Conservation (phyloP, 1,140 invertebrate species). For the Colletes gigas region DNA sequence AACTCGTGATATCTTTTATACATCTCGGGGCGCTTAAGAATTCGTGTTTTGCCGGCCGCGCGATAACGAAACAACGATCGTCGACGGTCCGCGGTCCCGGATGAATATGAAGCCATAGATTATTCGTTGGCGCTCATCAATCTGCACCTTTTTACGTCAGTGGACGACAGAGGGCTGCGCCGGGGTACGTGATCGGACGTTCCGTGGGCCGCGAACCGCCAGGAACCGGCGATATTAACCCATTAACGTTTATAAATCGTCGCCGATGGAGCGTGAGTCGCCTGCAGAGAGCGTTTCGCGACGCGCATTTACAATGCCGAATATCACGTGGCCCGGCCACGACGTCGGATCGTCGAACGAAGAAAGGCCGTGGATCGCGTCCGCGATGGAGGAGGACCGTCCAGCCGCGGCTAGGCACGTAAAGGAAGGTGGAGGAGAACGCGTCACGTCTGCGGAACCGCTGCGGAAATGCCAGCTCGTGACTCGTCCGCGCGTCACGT, state of each 20-base stretch:
- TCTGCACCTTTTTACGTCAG: constrained; percentile 44
- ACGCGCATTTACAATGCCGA: constrained; percentile 69
- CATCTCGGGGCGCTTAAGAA: constrained; percentile 28
- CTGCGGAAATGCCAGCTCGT: constrained; percentile 74
- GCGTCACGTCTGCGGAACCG: constrained; percentile 75
- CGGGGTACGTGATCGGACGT: constrained; percentile 35
- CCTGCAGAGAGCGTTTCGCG: constrained; percentile 62
- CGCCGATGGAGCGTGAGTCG: constrained; percentile 66
- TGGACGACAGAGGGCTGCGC: not conserved
- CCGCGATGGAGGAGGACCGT: constrained; percentile 29
- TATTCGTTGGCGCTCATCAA: constrained; percentile 49
- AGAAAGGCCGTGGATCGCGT: not conserved
- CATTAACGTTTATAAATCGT: constrained; percentile 72
- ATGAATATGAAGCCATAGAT: constrained; percentile 64
- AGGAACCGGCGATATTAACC: constrained; percentile 69
- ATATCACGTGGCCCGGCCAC: constrained; percentile 55
- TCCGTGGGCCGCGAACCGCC: constrained; percentile 31
- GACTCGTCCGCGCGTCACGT: constrained; percentile 70
- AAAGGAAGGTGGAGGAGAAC: constrained; percentile 58
- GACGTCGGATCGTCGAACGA: not conserved
- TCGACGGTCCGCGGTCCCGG: not conserved
- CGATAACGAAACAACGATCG: not conserved
- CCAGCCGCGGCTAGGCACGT: constrained; percentile 26
- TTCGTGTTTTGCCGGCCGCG: constrained; percentile 39
- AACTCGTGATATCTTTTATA: constrained; percentile 39